These are phyloP conservation scores for Adelosebastes latens DNA, from an alignment of 2,797 vertebrate species.

Conservation along the genomic window DNA sequence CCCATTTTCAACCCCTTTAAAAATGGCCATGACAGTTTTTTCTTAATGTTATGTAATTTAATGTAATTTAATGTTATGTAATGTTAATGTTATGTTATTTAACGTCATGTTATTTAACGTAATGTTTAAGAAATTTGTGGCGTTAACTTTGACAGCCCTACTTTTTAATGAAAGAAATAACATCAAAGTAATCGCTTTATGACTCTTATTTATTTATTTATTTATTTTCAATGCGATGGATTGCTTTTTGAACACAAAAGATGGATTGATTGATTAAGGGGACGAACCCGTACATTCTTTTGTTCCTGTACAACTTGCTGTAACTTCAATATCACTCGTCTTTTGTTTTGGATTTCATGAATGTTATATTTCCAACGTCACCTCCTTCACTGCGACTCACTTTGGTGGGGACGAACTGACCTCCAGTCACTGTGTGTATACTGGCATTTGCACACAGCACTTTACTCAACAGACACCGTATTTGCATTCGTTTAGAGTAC, in stretches of 20 bases:
- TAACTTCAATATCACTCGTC: neutral
- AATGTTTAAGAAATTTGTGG: too few relatives aligned
- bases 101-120: too few relatives aligned
- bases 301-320: neutral
- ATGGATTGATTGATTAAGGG: neutral
- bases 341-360: neutral
- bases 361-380: neutral
- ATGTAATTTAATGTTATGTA: too few relatives aligned
- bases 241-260: neutral
- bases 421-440: neutral
- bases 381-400: neutral
- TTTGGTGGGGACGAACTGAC: neutral
- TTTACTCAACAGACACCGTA: neutral
- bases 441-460: conserved; percentile 2
- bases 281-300: neutral
- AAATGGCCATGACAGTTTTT: too few relatives aligned
- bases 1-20: too few relatives aligned
- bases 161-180: too few relatives aligned
- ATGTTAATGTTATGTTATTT: too few relatives aligned
- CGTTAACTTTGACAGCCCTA: too few relatives aligned
- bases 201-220: too few relatives aligned
- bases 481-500: conserved; percentile 39
- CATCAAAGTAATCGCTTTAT: too few relatives aligned
- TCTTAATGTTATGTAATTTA: too few relatives aligned
- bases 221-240: neutral